These are phyloP conservation scores for Hemicordylus capensis DNA, from an alignment of 2,113 vertebrate genomes.

Conservation along the genomic window DNA sequence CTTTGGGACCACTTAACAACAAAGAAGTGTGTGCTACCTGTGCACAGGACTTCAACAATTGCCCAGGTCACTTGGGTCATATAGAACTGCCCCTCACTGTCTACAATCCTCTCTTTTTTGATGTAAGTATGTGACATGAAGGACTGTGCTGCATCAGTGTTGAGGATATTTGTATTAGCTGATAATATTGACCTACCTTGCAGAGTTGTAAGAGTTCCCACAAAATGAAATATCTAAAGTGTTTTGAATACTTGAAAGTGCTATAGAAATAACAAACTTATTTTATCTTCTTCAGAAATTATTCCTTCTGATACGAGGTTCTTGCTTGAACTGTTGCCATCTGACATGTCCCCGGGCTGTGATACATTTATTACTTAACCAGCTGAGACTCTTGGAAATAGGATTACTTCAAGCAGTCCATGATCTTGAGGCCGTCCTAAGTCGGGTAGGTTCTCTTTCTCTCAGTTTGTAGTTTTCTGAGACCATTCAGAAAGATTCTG, in stretches of 20 bases:
- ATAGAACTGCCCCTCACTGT: constrained; percentile 90
- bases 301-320: constrained; percentile 88
- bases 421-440: constrained; percentile 81
- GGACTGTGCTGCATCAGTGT: not conserved
- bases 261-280: not conserved
- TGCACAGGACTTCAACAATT: constrained; percentile 89
- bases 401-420: constrained; percentile 87
- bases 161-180: not conserved
- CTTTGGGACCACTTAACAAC: constrained; percentile 88
- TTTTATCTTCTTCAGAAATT: constrained; percentile 71
- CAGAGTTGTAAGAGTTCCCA: not conserved
- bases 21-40: constrained; percentile 94
- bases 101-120: constrained; percentile 94
- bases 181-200: not conserved
- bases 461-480: not conserved
- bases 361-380: constrained; percentile 87
- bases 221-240: not conserved
- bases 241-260: not conserved
- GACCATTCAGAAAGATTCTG: accelerated
- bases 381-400: constrained; percentile 85
- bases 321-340: constrained; percentile 88
- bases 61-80: constrained; percentile 92
- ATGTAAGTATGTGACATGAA: constrained; percentile 76
- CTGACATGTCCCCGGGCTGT: constrained; percentile 85
- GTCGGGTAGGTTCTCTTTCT: constrained; percentile 75